Conservation (phyloP, 2,113 vertebrate genomes). For the Heptranchias perlo region DNA sequence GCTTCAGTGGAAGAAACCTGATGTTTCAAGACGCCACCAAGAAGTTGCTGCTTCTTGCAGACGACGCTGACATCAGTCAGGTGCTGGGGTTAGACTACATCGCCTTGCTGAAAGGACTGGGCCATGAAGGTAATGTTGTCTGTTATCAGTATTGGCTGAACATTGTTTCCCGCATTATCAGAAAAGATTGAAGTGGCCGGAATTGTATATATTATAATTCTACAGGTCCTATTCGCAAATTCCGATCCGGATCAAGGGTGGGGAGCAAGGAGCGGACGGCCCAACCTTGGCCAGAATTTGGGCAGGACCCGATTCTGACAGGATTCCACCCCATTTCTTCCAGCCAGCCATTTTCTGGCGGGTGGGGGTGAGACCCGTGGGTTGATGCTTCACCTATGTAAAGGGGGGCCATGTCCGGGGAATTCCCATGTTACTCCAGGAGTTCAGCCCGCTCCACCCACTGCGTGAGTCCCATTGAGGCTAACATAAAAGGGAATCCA, state of each 20-base stretch:
- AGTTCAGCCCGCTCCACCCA: too few species aligned
- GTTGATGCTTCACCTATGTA: neutral
- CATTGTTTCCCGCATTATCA: neutral
- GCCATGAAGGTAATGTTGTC: constrained; percentile 73
- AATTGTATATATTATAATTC: neutral
- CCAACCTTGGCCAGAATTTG: neutral
- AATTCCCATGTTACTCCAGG: too few species aligned
- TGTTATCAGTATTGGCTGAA: neutral
- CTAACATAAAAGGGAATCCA: too few species aligned
- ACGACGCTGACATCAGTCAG: constrained; percentile 67
- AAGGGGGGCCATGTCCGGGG: too few species aligned
- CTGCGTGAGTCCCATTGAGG: too few species aligned
- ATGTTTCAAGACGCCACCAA: constrained; percentile 72
- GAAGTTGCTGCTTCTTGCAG: constrained; percentile 59
- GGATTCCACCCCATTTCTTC: neutral
- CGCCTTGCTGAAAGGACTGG: constrained; percentile 75
- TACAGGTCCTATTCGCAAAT: neutral
- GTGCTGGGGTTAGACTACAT: constrained; percentile 79
- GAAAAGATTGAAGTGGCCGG: neutral
- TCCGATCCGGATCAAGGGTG: neutral
- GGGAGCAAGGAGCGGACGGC: neutral
- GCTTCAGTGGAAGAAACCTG: constrained; percentile 65
- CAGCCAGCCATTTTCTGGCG: neutral
- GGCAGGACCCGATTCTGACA: neutral
- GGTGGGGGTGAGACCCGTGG: neutral